Conservation (phyloP, 2,888 invertebrate species). For the Ceramica pisi region DNA sequence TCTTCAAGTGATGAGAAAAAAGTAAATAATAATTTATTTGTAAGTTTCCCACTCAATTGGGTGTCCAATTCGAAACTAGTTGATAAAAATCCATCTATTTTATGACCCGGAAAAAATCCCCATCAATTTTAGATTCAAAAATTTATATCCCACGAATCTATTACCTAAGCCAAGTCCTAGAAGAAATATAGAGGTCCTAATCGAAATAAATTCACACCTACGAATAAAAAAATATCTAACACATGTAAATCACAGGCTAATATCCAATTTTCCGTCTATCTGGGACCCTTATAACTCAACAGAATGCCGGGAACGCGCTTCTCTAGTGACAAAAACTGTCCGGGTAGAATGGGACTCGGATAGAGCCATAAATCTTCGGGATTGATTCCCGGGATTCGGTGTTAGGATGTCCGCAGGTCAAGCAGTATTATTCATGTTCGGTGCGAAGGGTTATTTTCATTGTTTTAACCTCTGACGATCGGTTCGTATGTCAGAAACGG, state of each 20-base stretch:
- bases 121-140: neutral
- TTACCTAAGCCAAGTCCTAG: conserved; percentile 7
- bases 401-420: conserved; percentile 68
- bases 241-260: conserved; percentile 72
- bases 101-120: neutral
- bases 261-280: conserved; percentile 73
- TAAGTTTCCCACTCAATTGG: neutral
- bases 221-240: conserved; percentile 64
- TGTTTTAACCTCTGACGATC: conserved; percentile 41
- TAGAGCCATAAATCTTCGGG: conserved; percentile 74
- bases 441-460: conserved; percentile 47
- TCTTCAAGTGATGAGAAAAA: too few relatives aligned
- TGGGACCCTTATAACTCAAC: conserved; percentile 75
- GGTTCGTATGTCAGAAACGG: neutral
- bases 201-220: conserved; percentile 59
- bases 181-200: conserved; percentile 48
- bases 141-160: neutral
- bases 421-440: conserved; percentile 66
- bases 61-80: neutral
- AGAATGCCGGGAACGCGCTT: conserved; percentile 58
- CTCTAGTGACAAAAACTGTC: conserved; percentile 75
- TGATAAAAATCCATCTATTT: neutral
- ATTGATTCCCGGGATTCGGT: conserved; percentile 71
- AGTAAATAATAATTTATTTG: too few relatives aligned
- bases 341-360: conserved; percentile 68